Evolutionary conservation across 2,797 vertebrate species (phyloP).

Genomic region (Silurus aristotelis): DNA sequence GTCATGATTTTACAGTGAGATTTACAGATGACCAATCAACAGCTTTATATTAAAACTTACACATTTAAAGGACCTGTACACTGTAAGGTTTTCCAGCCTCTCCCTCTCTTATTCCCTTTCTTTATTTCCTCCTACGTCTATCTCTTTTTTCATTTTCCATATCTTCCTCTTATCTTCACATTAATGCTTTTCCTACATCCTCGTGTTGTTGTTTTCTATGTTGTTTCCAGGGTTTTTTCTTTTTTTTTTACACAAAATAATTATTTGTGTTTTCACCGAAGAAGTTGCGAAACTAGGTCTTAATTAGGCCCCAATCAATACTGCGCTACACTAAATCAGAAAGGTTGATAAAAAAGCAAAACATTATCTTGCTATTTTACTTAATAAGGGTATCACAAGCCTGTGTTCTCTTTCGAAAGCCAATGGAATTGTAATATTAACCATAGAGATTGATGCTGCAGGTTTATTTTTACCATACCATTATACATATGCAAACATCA

Average conservation of each 20-base stretch:
- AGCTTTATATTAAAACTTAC: not conserved
- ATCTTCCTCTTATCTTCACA: not conserved
- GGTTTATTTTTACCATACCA: conserved; percentile 28
- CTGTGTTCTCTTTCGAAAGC: not conserved
- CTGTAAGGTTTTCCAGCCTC: not conserved
- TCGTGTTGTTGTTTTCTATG: not conserved
- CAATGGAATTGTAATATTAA: not conserved
- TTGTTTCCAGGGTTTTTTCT: not conserved
- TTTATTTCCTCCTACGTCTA: not conserved
- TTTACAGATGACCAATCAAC: not conserved
- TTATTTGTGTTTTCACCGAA: no score
- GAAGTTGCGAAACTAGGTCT: no score
- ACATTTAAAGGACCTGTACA: not conserved
- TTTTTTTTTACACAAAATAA: not conserved
- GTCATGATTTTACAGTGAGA: not conserved
- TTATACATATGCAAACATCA: conserved; percentile 38
- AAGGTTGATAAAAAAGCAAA: not conserved
- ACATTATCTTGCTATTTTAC: not conserved
- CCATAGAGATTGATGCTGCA: not conserved
- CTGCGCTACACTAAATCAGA: not conserved
- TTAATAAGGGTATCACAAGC: not conserved
- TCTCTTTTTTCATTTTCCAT: not conserved
- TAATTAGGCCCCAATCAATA: not conserved
- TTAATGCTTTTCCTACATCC: not conserved
- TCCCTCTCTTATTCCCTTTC: not conserved